Base-by-base conservation (phyloP, 2,113 vertebrate species). In the Proteles cristata region DNA sequence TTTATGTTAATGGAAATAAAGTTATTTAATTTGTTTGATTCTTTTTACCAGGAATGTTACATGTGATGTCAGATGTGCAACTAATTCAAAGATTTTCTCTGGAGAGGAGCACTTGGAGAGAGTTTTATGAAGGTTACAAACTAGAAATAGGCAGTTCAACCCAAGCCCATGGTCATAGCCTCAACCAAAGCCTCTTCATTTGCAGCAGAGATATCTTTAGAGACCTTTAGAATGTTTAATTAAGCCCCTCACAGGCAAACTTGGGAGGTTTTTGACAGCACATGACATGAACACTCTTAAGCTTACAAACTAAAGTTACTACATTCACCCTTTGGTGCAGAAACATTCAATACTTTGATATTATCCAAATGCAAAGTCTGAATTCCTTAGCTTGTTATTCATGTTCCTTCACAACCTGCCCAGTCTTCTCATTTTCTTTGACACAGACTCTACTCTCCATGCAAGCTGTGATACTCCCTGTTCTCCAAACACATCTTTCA, bases 1-100 rank as follows among this genome's bases (percentile, higher is more conserved):
- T 95, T 97, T 93, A 87, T 86, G 31, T 94, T 74, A 97, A 10
- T 21, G 15, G 50, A 8, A 92, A 77, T 25, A 93, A 94, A 88
- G 55, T 35, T 23, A 39, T 26, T 92, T 82, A 69, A 63, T 31
- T 79, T 87, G 2, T 77, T 31, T 92, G 14, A 93, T 92, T 96
- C 12, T 25, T 90, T 93, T 97, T 91, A 87, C 39, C 61, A 77
- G 66, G 15, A n/a, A 95, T 85, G 43, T 68, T 76, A 63, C 77
- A 55, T 83, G n/a, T 53, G 79, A 35, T 80, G 33, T 97, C 69
- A 79, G n/a, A 76, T 74, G 4, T 53, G 3, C 86, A 87, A 86
- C 77, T 86, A 80, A 93, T 88, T 93, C 31, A 50, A 77, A 69
- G 2, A 93, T 77, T 68, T 91, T 81, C 68, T 74, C 65, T 35